Percentiles rank a stretch among this genome's conserved stretches.
These are phyloP conservation scores for Struthidea cinerea DNA, from an alignment of 2,113 vertebrate species.

Conservation along the genomic window DNA sequence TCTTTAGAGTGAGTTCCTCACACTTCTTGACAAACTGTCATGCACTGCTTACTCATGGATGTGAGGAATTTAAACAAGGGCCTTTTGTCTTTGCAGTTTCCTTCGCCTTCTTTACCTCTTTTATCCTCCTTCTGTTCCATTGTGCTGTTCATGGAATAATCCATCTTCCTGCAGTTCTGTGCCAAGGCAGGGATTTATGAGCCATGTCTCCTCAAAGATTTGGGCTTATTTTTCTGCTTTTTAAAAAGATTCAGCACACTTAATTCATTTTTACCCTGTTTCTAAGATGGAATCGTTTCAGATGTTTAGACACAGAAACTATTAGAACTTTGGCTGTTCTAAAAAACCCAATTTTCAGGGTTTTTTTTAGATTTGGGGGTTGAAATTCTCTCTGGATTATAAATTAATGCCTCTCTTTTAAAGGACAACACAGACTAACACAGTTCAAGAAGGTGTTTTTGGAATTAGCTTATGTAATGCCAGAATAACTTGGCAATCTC, in stretches of 20 bases:
- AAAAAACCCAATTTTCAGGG: not conserved
- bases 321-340: not conserved
- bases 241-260: not conserved
- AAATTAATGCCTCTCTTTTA: not conserved
- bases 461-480: not conserved
- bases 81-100: not conserved
- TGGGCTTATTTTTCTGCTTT: not conserved
- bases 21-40: not conserved
- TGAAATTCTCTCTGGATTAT: not conserved
- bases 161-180: not conserved
- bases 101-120: not conserved
- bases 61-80: not conserved
- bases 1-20: not conserved
- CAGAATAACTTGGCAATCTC: not conserved
- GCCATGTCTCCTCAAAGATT: not conserved
- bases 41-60: not conserved
- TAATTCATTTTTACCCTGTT: not conserved
- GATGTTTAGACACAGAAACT: not conserved
- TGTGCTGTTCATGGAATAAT: not conserved
- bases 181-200: not conserved
- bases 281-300: not conserved
- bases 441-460: not conserved
- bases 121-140: not conserved
- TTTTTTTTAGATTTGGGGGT: not conserved
- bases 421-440: not conserved